Percentiles rank a stretch among this genome's conserved stretches.
Evolutionary conservation across 2,113 vertebrate genomes (phyloP).

Genomic region (Microtus montanus): DNA sequence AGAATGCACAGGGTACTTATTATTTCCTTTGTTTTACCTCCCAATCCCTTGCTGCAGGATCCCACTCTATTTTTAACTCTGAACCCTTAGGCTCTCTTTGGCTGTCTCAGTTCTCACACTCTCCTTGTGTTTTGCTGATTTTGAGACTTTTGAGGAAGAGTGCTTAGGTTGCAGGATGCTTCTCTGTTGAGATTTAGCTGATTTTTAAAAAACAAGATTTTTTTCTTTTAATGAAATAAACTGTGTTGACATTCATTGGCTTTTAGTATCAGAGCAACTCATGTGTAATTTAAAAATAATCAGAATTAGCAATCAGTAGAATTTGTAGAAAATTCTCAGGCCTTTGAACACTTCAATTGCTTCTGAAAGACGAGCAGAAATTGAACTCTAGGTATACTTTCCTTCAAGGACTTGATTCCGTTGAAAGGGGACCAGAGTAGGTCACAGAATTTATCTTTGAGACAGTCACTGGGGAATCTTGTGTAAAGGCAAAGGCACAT

Average conservation of each 20-base stretch:
- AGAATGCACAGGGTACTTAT: neutral
- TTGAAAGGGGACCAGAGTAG: slow-evolving; percentile 10
- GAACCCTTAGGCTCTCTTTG: neutral
- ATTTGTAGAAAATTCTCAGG: slow-evolving; percentile 39
- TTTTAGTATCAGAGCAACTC: slow-evolving; percentile 24
- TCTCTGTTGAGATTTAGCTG: slow-evolving; percentile 9
- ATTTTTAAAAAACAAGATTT: neutral
- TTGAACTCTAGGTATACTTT: slow-evolving; percentile 33
- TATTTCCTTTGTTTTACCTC: slow-evolving; percentile 15
- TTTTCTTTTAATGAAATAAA: neutral
- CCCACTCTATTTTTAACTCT: neutral
- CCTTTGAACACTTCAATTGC: neutral
- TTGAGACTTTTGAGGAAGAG: slow-evolving; percentile 16
- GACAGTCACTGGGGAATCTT: neutral
- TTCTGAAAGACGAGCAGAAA: slow-evolving; percentile 8
- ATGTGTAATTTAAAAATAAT: neutral
- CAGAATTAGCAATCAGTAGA: slow-evolving; percentile 4
- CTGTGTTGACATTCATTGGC: neutral
- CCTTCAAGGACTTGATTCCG: neutral
- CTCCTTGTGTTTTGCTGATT: neutral
- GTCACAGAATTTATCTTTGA: slow-evolving; percentile 27
- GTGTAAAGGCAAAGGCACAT: neutral
- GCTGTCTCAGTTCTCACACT: neutral
- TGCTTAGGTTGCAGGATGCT: neutral
- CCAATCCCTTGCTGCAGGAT: neutral